Evolutionary conservation across 2,113 vertebrate species (phyloP).

Genomic region (Ameiurus melas): DNA sequence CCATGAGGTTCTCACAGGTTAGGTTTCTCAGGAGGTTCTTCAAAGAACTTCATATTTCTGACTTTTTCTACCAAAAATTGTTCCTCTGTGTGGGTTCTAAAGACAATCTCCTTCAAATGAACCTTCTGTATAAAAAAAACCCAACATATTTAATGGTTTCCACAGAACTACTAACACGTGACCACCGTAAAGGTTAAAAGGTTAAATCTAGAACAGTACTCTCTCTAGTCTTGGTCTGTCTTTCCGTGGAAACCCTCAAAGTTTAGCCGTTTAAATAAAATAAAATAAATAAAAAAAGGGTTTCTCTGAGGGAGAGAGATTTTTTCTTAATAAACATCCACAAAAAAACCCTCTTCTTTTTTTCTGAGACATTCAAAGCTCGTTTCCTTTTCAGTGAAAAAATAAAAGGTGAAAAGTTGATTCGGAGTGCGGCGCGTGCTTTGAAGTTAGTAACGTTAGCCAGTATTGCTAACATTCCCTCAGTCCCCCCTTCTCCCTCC

Average conservation of each 20-base stretch:
- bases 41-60: background rate
- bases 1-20: background rate
- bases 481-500: background rate
- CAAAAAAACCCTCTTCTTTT: background rate
- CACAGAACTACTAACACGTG: background rate
- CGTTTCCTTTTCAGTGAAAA: background rate
- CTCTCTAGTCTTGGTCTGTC: background rate
- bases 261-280: background rate
- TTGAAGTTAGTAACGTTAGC: conserved; percentile 48
- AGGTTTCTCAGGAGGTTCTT: background rate
- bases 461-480: conserved; percentile 47
- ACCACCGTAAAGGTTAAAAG: background rate
- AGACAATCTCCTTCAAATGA: background rate
- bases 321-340: background rate
- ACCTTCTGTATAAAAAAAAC: background rate
- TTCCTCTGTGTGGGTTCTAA: background rate
- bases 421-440: conserved; percentile 37
- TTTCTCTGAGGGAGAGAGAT: background rate
- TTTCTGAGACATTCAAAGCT: background rate
- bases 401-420: background rate
- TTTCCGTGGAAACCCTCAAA: background rate
- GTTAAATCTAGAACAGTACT: background rate
- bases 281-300: background rate
- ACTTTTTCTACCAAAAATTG: background rate
- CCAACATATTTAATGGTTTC: background rate